Evolutionary conservation across 1,140 invertebrate species (phyloP).

Genomic region (Eumeta japonica): DNA sequence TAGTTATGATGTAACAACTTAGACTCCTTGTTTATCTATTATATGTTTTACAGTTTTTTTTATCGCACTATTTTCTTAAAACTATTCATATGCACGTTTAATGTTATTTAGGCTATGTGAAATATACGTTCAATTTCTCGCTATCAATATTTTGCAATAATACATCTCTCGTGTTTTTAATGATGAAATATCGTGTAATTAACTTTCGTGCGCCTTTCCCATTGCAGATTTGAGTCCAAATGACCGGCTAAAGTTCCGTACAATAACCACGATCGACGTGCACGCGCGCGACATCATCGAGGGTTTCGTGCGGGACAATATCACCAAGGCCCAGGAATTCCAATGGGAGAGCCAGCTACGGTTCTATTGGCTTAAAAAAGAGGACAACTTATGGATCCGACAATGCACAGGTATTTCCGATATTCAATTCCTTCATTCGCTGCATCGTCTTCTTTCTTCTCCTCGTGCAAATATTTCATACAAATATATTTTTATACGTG

Average conservation of each 20-base stretch:
- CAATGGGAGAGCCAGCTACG: conserved; percentile 90
- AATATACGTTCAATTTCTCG: too few relatives aligned
- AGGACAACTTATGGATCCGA: conserved; percentile 77
- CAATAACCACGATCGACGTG: conserved; percentile 85
- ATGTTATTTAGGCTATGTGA: too few relatives aligned
- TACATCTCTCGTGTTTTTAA: too few relatives aligned
- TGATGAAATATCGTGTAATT: background rate
- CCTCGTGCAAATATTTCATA: background rate
- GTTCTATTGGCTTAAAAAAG: conserved; percentile 85
- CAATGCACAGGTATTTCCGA: conserved; percentile 85
- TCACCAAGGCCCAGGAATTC: conserved; percentile 80
- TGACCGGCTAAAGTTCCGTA: conserved; percentile 84
- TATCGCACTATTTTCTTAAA: too few relatives aligned
- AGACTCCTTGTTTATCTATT: too few relatives aligned
- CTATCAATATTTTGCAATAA: too few relatives aligned
- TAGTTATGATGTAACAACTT: too few relatives aligned
- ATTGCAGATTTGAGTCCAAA: conserved; percentile 69
- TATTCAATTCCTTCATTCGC: conserved; percentile 1
- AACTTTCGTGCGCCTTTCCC: too few relatives aligned
- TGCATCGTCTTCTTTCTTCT: conserved; percentile 3
- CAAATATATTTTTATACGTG: background rate
- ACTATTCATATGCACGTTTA: too few relatives aligned
- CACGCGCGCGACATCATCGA: conserved; percentile 88
- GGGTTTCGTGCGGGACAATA: conserved; percentile 80
- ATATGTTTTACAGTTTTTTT: too few relatives aligned